phyloP scores from a whole-genome alignment of 1,140 invertebrate genomes.

The Chelonus insularis region DNA sequence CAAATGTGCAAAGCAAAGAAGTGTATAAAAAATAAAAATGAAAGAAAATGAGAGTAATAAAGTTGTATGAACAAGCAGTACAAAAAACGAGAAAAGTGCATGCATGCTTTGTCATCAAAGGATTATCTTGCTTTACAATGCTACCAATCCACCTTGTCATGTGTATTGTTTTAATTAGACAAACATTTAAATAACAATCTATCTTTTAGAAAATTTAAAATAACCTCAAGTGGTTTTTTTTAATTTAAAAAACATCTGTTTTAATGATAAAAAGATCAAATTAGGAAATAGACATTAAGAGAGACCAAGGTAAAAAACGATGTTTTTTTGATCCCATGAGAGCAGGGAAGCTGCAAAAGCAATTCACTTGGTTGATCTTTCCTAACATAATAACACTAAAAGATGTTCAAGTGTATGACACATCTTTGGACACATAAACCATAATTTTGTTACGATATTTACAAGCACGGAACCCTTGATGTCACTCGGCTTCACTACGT shows the following conservation, averaged over 20 bases:
- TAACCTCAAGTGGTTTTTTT: no score
- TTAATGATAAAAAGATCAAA: no score
- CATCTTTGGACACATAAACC: conserved; percentile 34
- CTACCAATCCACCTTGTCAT: conserved; percentile 18
- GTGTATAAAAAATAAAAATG: conserved; percentile 11
- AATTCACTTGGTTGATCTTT: conserved; percentile 34
- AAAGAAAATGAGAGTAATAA: conserved; percentile 26
- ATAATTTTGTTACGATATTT: conserved; percentile 42
- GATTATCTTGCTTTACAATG: conserved; percentile 29
- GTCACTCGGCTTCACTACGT: conserved; percentile 31
- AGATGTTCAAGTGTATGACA: conserved; percentile 24
- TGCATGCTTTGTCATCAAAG: conserved; percentile 22
- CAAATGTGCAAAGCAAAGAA: not conserved
- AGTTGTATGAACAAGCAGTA: conserved; percentile 22
- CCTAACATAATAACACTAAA: not conserved
- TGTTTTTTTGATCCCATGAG: conserved; percentile 1
- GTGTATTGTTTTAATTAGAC: conserved; percentile 34
- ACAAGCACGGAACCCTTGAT: conserved; percentile 37
- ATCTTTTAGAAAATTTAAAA: no score
- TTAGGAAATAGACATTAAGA: not conserved
- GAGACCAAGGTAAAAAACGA: not conserved
- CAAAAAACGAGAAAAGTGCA: conserved; percentile 19
- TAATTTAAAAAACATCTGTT: no score
- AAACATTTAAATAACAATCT: conserved; percentile 36
- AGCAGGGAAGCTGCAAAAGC: not conserved